These are phyloP conservation scores for Dicycla oo DNA, from an alignment of 2,888 invertebrate genomes.

Conservation along the genomic window DNA sequence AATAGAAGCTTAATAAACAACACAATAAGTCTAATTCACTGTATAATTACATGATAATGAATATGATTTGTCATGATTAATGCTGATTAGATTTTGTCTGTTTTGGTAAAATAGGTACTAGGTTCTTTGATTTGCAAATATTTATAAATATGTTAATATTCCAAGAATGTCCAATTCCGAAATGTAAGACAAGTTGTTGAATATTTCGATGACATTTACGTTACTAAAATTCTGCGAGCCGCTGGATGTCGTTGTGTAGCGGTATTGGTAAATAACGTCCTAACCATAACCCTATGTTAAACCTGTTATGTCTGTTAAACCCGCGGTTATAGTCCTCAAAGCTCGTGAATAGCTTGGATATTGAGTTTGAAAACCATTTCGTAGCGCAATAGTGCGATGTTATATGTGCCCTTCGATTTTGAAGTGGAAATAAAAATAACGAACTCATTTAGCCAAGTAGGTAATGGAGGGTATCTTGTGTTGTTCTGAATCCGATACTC, in stretches of 20 bases:
- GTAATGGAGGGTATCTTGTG: background rate
- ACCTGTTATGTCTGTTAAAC: constrained; percentile 6
- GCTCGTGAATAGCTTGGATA: constrained; percentile 19
- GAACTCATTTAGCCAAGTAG: background rate
- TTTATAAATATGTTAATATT: constrained; percentile 26
- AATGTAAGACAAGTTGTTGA: constrained; percentile 27
- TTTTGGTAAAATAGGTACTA: constrained; percentile 7
- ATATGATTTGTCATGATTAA: constrained; percentile 4
- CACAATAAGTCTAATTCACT: constrained; percentile 15
- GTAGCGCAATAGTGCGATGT: background rate
- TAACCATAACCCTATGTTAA: constrained; percentile 8
- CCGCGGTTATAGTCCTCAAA: background rate
- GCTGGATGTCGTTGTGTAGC: constrained; percentile 37
- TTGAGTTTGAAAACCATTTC: constrained; percentile 10
- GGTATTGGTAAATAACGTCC: constrained; percentile 8
- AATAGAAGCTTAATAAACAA: background rate
- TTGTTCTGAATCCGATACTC: background rate
- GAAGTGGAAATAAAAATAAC: constrained; percentile 7
- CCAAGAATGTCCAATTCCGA: constrained; percentile 48
- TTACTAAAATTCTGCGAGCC: constrained; percentile 23
- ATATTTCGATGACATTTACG: constrained; percentile 11
- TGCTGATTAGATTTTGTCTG: constrained; percentile 2
- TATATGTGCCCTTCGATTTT: constrained; percentile 16
- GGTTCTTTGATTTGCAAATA: constrained; percentile 37
- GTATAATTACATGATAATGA: constrained; percentile 29